Conservation (phyloP, 1,140 invertebrate species). For the Cataglyphis hispanica region DNA sequence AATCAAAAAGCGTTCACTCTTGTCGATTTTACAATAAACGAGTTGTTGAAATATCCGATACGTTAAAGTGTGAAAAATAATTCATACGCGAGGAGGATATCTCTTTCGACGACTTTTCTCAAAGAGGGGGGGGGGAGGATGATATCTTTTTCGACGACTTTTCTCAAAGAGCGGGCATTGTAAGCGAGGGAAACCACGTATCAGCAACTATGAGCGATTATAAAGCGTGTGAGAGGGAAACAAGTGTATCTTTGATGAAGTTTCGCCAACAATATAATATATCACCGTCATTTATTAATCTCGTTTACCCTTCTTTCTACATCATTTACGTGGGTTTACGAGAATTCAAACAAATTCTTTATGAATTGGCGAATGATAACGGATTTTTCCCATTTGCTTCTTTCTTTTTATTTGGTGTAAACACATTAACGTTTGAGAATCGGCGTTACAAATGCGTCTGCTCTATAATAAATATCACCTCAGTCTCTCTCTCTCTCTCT, state of each 20-base stretch:
- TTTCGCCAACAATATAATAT: neutral
- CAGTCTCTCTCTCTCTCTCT: too few species aligned
- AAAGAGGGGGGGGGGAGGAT: too few species aligned
- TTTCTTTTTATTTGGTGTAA: neutral
- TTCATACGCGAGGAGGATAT: neutral
- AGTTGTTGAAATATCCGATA: neutral
- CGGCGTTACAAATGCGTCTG: neutral
- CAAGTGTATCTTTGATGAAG: neutral
- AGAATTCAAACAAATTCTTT: neutral
- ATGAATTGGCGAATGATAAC: neutral
- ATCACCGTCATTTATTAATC: neutral
- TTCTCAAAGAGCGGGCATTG: too few species aligned
- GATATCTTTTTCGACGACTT: too few species aligned
- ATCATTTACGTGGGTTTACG: neutral
- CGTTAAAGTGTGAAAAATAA: neutral
- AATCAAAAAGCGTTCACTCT: neutral
- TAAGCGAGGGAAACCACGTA: neutral
- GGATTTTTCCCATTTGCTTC: too few species aligned
- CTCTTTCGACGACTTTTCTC: too few species aligned
- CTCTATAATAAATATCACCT: constrained; percentile 28
- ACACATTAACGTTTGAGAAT: neutral
- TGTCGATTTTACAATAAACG: neutral
- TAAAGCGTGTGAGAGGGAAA: neutral
- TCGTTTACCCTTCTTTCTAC: neutral
- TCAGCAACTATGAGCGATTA: neutral